Conservation (phyloP, 2,888 invertebrate species). For the Cataglyphis altisquamis region DNA sequence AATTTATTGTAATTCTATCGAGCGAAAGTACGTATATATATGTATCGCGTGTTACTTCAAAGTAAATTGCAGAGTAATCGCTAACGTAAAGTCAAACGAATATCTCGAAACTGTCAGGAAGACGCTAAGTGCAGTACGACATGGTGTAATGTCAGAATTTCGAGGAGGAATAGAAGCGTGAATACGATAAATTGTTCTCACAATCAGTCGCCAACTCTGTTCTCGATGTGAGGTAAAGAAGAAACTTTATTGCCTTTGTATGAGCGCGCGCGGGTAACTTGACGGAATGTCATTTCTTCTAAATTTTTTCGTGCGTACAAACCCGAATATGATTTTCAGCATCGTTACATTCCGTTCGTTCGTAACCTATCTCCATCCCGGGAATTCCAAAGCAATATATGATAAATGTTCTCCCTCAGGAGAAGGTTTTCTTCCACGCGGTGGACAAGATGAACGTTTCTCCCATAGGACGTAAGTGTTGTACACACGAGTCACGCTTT, state of each 20-base stretch:
- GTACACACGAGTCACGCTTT: conserved; percentile 16
- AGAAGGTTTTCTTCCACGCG: conserved; percentile 13
- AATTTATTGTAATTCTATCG: neutral
- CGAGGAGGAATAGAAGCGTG: conserved; percentile 1
- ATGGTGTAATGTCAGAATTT: conserved; percentile 21
- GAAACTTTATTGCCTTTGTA: conserved; percentile 3
- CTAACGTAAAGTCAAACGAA: neutral
- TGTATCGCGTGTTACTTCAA: neutral
- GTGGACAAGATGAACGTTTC: conserved; percentile 14
- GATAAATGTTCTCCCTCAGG: neutral
- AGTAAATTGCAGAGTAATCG: neutral
- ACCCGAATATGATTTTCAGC: conserved; percentile 22
- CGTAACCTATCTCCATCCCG: neutral
- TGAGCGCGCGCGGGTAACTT: neutral
- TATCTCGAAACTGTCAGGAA: neutral
- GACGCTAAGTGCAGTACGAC: neutral
- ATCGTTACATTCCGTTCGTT: conserved; percentile 21
- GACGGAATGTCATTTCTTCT: neutral
- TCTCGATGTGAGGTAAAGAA: conserved; percentile 13
- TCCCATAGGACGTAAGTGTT: conserved; percentile 20
- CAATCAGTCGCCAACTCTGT: neutral
- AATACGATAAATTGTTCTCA: conserved; percentile 26
- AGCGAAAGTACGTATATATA: neutral
- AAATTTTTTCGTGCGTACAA: neutral
- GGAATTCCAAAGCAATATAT: neutral